phyloP scores from a whole-genome alignment of 2,888 invertebrate genomes.

The Lucinisca nassula region DNA sequence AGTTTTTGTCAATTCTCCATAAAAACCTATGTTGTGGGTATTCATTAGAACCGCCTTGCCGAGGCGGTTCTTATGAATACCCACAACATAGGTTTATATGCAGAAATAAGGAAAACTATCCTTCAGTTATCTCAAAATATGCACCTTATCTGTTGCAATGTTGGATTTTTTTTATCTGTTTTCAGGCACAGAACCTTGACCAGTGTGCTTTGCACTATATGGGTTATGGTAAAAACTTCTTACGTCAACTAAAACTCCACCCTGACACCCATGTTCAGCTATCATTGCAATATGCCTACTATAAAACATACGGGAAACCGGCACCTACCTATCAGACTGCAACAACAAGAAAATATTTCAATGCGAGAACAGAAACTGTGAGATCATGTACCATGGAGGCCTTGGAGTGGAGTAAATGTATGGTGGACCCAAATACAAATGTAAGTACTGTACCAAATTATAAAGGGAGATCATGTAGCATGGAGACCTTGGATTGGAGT shows the following conservation, averaged over 20 bases:
- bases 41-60: too few species aligned
- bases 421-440: constrained; percentile 76
- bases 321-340: constrained; percentile 92
- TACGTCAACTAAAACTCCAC: constrained; percentile 89
- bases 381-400: constrained; percentile 90
- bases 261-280: constrained; percentile 91
- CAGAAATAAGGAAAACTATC: too few species aligned
- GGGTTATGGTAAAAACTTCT: constrained; percentile 89
- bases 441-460: too few species aligned
- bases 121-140: too few species aligned
- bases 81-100: too few species aligned
- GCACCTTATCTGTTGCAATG: too few species aligned
- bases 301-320: constrained; percentile 89
- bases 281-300: constrained; percentile 90
- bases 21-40: too few species aligned
- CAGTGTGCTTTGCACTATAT: constrained; percentile 87
- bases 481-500: too few species aligned
- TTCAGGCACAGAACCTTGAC: constrained; percentile 85
- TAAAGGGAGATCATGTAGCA: too few species aligned
- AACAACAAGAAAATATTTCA: constrained; percentile 90
- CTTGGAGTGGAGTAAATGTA: constrained; percentile 84
- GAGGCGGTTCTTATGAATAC: too few species aligned
- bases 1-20: too few species aligned
- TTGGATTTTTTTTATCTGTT: too few species aligned
- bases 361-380: constrained; percentile 91